Evolutionary conservation across 2,888 invertebrate species (phyloP).

Genomic region (Stegophylla sp.): DNA sequence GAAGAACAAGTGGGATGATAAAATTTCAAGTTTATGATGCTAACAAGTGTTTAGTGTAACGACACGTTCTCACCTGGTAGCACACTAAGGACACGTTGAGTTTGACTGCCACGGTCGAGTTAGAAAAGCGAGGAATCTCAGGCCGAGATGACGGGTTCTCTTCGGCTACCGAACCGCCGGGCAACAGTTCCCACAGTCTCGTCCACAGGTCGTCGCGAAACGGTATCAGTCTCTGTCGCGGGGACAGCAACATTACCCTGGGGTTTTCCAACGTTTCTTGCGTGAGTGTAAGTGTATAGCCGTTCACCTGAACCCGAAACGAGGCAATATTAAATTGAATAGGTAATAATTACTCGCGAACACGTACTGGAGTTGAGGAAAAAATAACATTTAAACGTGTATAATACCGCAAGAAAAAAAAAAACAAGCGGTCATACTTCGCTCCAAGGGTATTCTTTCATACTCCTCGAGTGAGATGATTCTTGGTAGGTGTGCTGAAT

Average conservation of each 20-base stretch:
- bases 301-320: slow-evolving; percentile 66
- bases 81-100: slow-evolving; percentile 81
- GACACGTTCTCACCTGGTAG: slow-evolving; percentile 76
- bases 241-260: slow-evolving; percentile 81
- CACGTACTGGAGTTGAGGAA: too few relatives aligned
- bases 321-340: too few relatives aligned
- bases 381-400: too few relatives aligned
- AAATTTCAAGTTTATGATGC: too few relatives aligned
- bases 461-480: too few relatives aligned
- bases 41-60: too few relatives aligned
- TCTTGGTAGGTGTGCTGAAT: too few relatives aligned
- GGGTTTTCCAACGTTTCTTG: slow-evolving; percentile 81
- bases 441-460: too few relatives aligned
- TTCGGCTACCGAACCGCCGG: slow-evolving; percentile 52
- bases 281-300: slow-evolving; percentile 67
- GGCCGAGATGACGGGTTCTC: slow-evolving; percentile 59
- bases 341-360: too few relatives aligned
- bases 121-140: slow-evolving; percentile 69
- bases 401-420: too few relatives aligned
- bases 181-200: slow-evolving; percentile 75
- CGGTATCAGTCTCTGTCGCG: slow-evolving; percentile 82
- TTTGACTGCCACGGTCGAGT: slow-evolving; percentile 78
- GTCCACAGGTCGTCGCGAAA: slow-evolving; percentile 85
- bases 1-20: too few relatives aligned
- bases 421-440: too few relatives aligned